Base-by-base conservation (phyloP, 1,140 invertebrate genomes). In the Myzus persicae region DNA sequence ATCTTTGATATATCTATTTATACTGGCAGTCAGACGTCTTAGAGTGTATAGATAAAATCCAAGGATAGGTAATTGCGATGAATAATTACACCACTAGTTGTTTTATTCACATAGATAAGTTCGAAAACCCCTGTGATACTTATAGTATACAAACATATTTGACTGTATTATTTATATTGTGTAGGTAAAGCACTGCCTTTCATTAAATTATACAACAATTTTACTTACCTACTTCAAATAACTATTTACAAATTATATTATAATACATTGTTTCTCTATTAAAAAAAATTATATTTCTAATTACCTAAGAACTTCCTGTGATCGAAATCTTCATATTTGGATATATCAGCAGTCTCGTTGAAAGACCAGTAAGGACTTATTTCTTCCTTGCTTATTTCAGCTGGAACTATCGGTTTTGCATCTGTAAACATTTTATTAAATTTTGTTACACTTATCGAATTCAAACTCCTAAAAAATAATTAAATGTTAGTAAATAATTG, bases 301-400 rank as follows among this genome's bases (percentile, higher is more conserved):
- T 93, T 93, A 94, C 94, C 94, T 38, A 94, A 87, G 42, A 94
- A 94, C 67, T 94, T 94, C 24, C 85, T 94, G 90, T 94, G 94
- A 40, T 94, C 94, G n/a, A 94, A 94, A 89, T 94, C 91, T 76
- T 94, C 94, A 36, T 94, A 94, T 44, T 94, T 94, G 26, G 94
- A 94, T 26, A 94, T 91, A 31, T 94, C 94, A 9, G 94, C 93
- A 22, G 90, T 92, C 38, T 93, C 93, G 44, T 93, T 93, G 48
- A 92, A 93, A 1, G 93, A 88, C 93, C 93, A 93, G 54, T 88
- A 91, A 14, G 90, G 85, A 93, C 91, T 93, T 67, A 82, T 40
- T 67, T 93, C 93, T 31, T 93, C 91, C 8, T 84, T 84, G 54
- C 42, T 76, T 18, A n/a, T 38, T 67, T 59, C 91, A 42, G 87